Evolutionary conservation across 1,140 invertebrate species (phyloP), one percentile per base, ranked within the genome.

Genomic region (Goniozus legneri): DNA sequence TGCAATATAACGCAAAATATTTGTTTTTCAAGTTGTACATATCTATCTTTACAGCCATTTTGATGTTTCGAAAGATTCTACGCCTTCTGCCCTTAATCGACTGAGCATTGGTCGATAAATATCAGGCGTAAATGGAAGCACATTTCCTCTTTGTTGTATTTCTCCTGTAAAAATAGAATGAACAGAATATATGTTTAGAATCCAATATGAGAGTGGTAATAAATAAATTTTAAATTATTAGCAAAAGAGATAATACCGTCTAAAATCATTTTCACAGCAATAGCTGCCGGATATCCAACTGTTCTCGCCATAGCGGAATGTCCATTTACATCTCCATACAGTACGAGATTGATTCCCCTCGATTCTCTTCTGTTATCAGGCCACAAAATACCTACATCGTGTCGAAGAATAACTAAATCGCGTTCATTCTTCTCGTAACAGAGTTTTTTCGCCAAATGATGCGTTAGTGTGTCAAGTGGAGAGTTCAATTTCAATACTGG

Each of bases 231-330:
- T 8, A 8, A 24, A 3, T 8, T 6, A 22, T 20, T 43, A 19
- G 2, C 38, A 38, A 44, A 30, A 54, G 22, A 30, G 21, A 10
- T 24, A 41, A 33, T 48, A 92, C 91, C 95, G 75, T 97, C 92
- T 3, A 98, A 77, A 20, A 99, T 83, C 97, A 99, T 99, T 75
- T 97, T 95, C 0, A 92, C 85, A 3, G 95, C 92, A 60, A 99
- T 98, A 4, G 92, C 97, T 3, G 92, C 86, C 0, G 97, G 96
- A 62, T 95, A 88, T 3, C 97, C 96, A 4, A 99, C 97, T 13
- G 94, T 97, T 62, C 91, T 86, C 1, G 96, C 92, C 97, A 99
- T 99, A 3, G 97, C 97, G 0, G 95, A 97, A 65, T 92, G 91
- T 12, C 91, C 88, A 4, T 76, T 66, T 0, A 76, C 71, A 38